Evolutionary conservation across 2,888 invertebrate species (phyloP), one percentile per base, ranked within the genome.

Genomic region (Meiosimyza decipiens): DNA sequence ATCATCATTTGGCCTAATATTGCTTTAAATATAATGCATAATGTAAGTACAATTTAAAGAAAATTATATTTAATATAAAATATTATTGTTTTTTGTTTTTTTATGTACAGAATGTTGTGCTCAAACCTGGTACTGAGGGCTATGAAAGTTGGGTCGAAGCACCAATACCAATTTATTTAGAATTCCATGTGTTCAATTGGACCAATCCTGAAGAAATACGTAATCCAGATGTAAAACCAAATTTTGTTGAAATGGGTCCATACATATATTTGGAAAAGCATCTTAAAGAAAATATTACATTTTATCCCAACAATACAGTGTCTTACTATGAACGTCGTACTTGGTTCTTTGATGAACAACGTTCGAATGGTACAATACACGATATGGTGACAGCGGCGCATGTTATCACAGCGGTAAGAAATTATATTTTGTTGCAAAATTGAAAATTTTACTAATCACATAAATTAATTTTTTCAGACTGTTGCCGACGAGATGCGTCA

Each of bases 141-240:
- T 96, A 90, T 84, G 84, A 89, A 0, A 89, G 93, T 78, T 97
- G 96, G 96, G 88, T 90, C 75, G 91, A 93, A 81, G 93, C 94
- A 0, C 95, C 95, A 0, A 91, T 95, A 75, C 95, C 95, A 0
- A 93, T 95, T 90, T 94, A 92, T 83, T 86, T 95, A 66, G 91
- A 92, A 78, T 89, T 93, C 76, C 90, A 90, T 82, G 87, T 95
- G 82, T 95, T 92, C 82, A 94, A 95, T 85, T 93, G 95, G 89
- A 93, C 92, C 0, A 95, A 96, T 85, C 88, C 91, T 0, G 87
- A 91, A 9, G 91, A 93, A 16, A 77, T 89, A 6, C 86, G 88
- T 0, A 85, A 88, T 47, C 83, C 85, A 1, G 88, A 88, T 75
- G 86, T 88, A 0, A 91, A 90, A 75, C 90, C 94, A 0, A 84